phyloP scores from a whole-genome alignment of 2,888 invertebrate genomes.

The Anticlea derivata region DNA sequence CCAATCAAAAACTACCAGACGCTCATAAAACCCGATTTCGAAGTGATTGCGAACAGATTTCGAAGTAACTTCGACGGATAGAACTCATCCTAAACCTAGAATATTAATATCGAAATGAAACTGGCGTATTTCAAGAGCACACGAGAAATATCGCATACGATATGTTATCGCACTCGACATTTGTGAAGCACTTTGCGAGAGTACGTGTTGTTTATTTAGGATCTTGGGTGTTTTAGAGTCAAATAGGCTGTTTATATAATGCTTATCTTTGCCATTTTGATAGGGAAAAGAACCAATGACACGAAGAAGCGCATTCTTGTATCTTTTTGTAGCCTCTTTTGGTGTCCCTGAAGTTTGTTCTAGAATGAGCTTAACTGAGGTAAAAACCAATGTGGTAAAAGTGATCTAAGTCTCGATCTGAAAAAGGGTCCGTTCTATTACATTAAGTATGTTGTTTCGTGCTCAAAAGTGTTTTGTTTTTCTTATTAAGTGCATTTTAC shows the following conservation, averaged over 20 bases:
- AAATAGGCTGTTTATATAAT: constrained; percentile 10
- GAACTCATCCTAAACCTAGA: constrained; percentile 35
- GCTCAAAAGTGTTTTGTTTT: too few relatives aligned
- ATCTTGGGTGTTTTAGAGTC: constrained; percentile 12
- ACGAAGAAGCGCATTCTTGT: too few relatives aligned
- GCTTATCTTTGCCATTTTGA: constrained; percentile 8
- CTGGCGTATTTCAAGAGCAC: constrained; percentile 34
- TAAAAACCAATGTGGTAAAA: too few relatives aligned
- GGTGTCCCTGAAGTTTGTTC: too few relatives aligned
- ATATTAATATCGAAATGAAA: constrained; percentile 65
- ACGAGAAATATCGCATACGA: constrained; percentile 42
- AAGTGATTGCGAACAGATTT: constrained; percentile 7
- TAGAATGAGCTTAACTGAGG: too few relatives aligned
- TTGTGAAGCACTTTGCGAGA: constrained; percentile 32
- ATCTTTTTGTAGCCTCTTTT: too few relatives aligned
- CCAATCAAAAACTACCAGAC: constrained; percentile 21
- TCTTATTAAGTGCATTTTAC: too few relatives aligned
- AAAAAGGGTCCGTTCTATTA: too few relatives aligned
- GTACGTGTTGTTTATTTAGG: constrained; percentile 34
- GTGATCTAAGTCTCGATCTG: too few relatives aligned
- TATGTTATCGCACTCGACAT: constrained; percentile 41
- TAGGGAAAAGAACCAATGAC: not conserved
- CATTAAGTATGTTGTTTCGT: too few relatives aligned
- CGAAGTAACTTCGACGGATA: constrained; percentile 18
- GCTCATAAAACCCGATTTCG: constrained; percentile 4